These are phyloP conservation scores for Heliconius nattereri DNA, from an alignment of 1,140 invertebrate species.

Conservation along the genomic window DNA sequence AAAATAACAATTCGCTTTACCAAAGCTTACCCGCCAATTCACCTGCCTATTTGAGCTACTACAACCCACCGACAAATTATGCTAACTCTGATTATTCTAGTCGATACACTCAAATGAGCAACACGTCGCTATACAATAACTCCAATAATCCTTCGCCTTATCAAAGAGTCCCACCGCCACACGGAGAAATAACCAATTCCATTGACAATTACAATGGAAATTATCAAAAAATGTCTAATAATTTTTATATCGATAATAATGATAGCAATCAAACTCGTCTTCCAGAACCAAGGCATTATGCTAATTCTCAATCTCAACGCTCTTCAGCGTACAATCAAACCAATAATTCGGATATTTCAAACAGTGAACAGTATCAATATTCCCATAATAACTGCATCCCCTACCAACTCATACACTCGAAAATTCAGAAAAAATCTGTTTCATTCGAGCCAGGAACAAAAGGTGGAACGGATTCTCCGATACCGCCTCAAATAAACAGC, in stretches of 20 bases:
- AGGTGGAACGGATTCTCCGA: constrained; percentile 81
- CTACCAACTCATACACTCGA: constrained; percentile 81
- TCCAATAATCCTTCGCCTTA: constrained; percentile 76
- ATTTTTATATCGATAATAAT: constrained; percentile 62
- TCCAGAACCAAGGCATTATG: constrained; percentile 59
- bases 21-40: constrained; percentile 78
- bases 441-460: constrained; percentile 86
- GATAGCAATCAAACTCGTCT: constrained; percentile 48
- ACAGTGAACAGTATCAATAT: constrained; percentile 60
- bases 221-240: constrained; percentile 67
- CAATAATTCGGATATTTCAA: constrained; percentile 44
- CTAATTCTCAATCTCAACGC: constrained; percentile 61
- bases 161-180: constrained; percentile 81
- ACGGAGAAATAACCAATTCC: constrained; percentile 65
- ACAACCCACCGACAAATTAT: constrained; percentile 75
- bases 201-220: constrained; percentile 66
- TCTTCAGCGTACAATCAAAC: constrained; percentile 51
- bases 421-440: constrained; percentile 84
- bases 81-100: constrained; percentile 74
- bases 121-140: constrained; percentile 52
- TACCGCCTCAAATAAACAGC: constrained; percentile 78
- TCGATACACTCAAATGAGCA: constrained; percentile 69
- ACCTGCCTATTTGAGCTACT: constrained; percentile 71
- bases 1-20: constrained; percentile 64
- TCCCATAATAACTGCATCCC: constrained; percentile 80